These are phyloP conservation scores for Spisula subtruncata DNA, from an alignment of 2,888 invertebrate genomes.

Conservation along the genomic window DNA sequence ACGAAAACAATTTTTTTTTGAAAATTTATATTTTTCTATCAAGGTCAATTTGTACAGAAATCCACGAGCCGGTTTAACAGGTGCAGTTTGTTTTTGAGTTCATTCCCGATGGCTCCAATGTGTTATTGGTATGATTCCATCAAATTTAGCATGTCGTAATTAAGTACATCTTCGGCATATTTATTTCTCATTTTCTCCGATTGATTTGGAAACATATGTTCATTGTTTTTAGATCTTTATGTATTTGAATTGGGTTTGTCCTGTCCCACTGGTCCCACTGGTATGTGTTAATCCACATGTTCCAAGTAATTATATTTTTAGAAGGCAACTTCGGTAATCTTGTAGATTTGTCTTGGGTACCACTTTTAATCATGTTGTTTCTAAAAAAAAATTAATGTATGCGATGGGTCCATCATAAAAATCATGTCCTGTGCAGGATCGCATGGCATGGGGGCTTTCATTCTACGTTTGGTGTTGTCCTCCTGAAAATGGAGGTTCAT, in stretches of 20 bases:
- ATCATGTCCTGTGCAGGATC: slow-evolving; percentile 46
- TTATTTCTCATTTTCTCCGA: slow-evolving; percentile 69
- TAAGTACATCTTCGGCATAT: slow-evolving; percentile 69
- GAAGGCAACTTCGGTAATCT: slow-evolving; percentile 35
- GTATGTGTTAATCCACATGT: slow-evolving; percentile 65
- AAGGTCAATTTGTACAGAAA: too few species aligned
- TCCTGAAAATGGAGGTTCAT: slow-evolving; percentile 48
- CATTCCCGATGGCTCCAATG: slow-evolving; percentile 54
- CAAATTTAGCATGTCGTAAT: slow-evolving; percentile 66
- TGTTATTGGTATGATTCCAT: slow-evolving; percentile 56
- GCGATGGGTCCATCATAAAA: slow-evolving; percentile 62
- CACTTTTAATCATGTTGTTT: slow-evolving; percentile 65
- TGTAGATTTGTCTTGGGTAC: slow-evolving; percentile 26
- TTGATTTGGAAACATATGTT: slow-evolving; percentile 38
- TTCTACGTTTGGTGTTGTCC: background rate
- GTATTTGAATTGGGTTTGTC: slow-evolving; percentile 61
- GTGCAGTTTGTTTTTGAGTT: too few species aligned
- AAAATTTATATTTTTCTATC: too few species aligned
- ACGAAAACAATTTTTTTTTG: too few species aligned
- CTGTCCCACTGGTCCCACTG: slow-evolving; percentile 62
- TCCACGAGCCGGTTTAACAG: too few species aligned
- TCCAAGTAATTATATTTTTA: slow-evolving; percentile 56
- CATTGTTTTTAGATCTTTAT: slow-evolving; percentile 56
- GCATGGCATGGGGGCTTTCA: slow-evolving; percentile 38
- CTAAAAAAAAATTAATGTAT: slow-evolving; percentile 62